Percentiles rank a stretch among this genome's conserved stretches.
Evolutionary conservation across 2,113 vertebrate genomes (phyloP).

Genomic region (Ranitomeya imitator): DNA sequence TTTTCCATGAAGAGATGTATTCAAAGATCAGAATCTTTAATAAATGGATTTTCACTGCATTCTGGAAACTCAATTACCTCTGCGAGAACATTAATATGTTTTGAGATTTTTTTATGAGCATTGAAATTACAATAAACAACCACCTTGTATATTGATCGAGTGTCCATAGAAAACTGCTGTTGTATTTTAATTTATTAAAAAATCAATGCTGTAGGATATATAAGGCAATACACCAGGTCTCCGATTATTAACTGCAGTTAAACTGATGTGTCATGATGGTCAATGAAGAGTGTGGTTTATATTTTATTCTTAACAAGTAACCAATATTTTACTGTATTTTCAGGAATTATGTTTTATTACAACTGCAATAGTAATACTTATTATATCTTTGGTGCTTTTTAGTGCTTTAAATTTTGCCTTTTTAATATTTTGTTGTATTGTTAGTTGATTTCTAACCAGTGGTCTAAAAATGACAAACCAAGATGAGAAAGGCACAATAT

Average conservation of each 20-base stretch:
- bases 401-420: too few relatives aligned
- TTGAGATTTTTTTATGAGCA: conserved; percentile 39
- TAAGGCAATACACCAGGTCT: background rate
- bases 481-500: too few relatives aligned
- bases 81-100: conserved; percentile 24
- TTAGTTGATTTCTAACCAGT: too few relatives aligned
- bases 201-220: conserved; percentile 34
- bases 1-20: background rate
- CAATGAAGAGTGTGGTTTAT: conserved; percentile 17
- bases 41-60: background rate
- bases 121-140: conserved; percentile 53
- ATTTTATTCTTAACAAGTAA: conserved; percentile 1
- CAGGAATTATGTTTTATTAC: too few relatives aligned
- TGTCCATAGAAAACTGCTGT: conserved; percentile 20
- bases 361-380: background rate
- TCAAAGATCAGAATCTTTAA: background rate
- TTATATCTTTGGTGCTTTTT: too few relatives aligned
- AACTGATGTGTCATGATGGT: conserved; percentile 21
- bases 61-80: conserved; percentile 22
- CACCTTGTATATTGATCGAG: conserved; percentile 41
- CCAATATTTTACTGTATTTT: background rate
- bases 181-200: conserved; percentile 38
- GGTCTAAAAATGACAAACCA: too few relatives aligned
- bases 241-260: conserved; percentile 32
- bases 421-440: background rate